phyloP scores from a whole-genome alignment of 2,797 vertebrate species.

The Rhinoraja longicauda region DNA sequence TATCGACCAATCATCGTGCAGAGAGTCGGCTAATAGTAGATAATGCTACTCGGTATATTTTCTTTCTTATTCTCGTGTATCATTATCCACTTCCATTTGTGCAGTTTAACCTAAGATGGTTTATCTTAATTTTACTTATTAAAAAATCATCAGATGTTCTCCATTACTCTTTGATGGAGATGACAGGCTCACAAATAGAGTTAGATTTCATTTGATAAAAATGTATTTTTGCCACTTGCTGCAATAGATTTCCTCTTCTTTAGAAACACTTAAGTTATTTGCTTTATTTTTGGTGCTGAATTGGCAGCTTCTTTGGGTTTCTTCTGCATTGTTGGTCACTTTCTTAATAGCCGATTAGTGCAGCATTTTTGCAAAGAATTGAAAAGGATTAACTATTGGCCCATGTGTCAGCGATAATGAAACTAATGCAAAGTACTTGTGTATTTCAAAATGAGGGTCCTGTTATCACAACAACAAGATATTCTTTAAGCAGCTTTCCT shows the following conservation, averaged over 20 bases:
- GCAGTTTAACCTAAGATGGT: neutral
- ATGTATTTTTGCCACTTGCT: neutral
- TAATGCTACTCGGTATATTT: conserved; percentile 65
- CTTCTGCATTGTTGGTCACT: neutral
- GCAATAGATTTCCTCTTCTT: neutral
- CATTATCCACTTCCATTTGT: neutral
- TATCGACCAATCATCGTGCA: conserved; percentile 70
- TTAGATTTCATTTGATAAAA: neutral
- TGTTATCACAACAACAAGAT: neutral
- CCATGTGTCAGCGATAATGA: neutral
- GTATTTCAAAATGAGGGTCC: neutral
- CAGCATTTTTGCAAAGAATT: neutral
- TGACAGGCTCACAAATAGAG: neutral
- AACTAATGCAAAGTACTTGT: neutral
- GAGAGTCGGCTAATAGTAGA: conserved; percentile 71
- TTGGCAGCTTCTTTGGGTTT: neutral
- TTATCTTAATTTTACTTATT: neutral
- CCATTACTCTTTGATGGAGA: neutral
- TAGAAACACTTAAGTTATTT: neutral
- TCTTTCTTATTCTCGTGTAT: neutral
- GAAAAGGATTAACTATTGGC: neutral
- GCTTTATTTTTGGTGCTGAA: neutral
- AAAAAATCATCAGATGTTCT: neutral
- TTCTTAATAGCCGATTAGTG: neutral
- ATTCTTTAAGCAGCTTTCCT: neutral